These are phyloP conservation scores for Chauna torquata DNA, from an alignment of 2,113 vertebrate species.

Conservation along the genomic window DNA sequence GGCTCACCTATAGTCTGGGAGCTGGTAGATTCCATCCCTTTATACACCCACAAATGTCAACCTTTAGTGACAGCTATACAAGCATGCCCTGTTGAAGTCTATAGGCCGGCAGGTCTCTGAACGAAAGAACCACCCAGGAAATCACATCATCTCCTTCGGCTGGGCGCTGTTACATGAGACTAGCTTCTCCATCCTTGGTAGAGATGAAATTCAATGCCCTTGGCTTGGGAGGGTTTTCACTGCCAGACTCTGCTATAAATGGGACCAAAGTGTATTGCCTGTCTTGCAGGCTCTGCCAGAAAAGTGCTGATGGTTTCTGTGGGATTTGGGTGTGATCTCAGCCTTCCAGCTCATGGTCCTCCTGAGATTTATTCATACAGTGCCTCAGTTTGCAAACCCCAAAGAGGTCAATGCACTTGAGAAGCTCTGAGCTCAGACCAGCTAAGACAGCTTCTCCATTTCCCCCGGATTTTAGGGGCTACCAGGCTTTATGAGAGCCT, in stretches of 20 bases:
- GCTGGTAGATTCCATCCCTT: not conserved
- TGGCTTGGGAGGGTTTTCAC: not conserved
- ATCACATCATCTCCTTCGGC: not conserved
- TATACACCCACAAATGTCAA: not conserved
- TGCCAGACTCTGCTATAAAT: not conserved
- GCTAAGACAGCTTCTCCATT: not conserved
- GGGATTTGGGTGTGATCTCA: not conserved
- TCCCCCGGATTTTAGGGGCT: not conserved
- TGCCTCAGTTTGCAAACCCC: not conserved
- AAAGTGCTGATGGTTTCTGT: not conserved
- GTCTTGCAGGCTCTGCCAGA: not conserved
- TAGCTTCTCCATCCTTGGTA: not conserved
- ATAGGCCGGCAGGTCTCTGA: not conserved
- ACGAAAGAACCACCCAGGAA: not conserved
- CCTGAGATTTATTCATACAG: not conserved
- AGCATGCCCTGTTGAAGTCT: rapidly evolving
- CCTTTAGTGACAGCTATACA: not conserved
- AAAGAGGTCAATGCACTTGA: not conserved
- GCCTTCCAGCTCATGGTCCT: not conserved
- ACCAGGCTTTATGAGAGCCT: not conserved
- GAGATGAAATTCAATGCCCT: not conserved
- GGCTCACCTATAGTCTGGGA: not conserved
- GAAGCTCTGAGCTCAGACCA: not conserved
- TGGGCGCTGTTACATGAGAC: not conserved
- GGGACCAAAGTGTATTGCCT: not conserved